Percentiles rank a stretch among this genome's conserved stretches.
Conservation (phyloP, 1,140 invertebrate species). For the Drosophila ercepeae region DNA sequence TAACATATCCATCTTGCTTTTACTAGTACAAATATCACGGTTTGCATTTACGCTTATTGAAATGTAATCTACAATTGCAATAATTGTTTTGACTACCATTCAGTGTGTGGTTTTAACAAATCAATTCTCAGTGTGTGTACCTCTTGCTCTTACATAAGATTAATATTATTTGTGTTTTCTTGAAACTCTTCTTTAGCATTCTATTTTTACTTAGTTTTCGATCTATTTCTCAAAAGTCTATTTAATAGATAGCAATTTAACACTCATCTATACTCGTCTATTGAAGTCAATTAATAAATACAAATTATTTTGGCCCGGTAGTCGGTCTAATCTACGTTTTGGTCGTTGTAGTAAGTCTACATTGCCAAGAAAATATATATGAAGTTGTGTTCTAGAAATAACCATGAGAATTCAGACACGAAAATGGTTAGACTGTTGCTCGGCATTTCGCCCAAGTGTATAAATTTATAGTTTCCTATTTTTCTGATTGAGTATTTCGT, state of each 20-base stretch:
- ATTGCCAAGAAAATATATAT: constrained; percentile 26
- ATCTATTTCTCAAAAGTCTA: constrained; percentile 39
- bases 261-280: constrained; percentile 10
- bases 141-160: constrained; percentile 29
- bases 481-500: constrained; percentile 41
- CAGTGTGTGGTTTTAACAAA: constrained; percentile 17
- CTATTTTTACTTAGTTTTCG: constrained; percentile 12
- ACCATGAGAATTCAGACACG: constrained; percentile 6
- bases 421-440: constrained; percentile 25
- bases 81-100: constrained; percentile 33
- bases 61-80: constrained; percentile 54
- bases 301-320: constrained; percentile 33
- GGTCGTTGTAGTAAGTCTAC: constrained; percentile 52
- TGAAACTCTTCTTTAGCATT: constrained; percentile 35
- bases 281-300: constrained; percentile 20
- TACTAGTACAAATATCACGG: constrained; percentile 83
- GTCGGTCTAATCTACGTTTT: constrained; percentile 44
- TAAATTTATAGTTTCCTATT: constrained; percentile 25
- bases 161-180: constrained; percentile 30
- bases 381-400: neutral
- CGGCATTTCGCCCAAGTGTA: constrained; percentile 24
- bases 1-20: constrained; percentile 51
- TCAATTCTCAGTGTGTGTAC: constrained; percentile 31
- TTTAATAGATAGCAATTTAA: constrained; percentile 35
- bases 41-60: constrained; percentile 65